phyloP scores from a whole-genome alignment of 2,113 vertebrate genomes.

The Larimichthys crocea region DNA sequence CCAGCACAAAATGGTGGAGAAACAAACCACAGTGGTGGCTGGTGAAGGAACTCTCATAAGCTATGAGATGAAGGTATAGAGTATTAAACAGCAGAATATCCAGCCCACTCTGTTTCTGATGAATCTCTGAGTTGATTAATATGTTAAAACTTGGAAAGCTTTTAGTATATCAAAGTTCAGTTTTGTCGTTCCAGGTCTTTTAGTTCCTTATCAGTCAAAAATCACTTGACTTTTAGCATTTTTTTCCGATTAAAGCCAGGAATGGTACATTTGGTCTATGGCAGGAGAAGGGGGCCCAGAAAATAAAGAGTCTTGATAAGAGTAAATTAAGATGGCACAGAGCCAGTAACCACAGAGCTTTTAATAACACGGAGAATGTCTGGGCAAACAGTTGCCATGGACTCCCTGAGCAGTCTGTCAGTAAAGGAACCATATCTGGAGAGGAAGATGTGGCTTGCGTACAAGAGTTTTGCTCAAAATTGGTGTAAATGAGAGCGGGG shows the following conservation, averaged over 20 bases:
- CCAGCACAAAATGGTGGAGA: constrained; percentile 10
- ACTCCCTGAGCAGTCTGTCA: constrained; percentile 44
- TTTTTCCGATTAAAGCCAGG: background rate
- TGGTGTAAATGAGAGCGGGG: constrained; percentile 30
- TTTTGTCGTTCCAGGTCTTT: background rate
- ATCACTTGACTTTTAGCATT: background rate
- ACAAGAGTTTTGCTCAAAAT: constrained; percentile 6
- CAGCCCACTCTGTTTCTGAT: background rate
- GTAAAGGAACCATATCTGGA: constrained; percentile 42
- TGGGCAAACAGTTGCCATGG: constrained; percentile 73
- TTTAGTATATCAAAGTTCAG: background rate
- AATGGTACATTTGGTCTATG: constrained; percentile 23
- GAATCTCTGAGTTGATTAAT: background rate
- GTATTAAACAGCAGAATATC: background rate
- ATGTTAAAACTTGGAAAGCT: constrained; percentile 1
- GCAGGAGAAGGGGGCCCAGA: constrained; percentile 37
- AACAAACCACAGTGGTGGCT: background rate
- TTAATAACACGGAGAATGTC: constrained; percentile 77
- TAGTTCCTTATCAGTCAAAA: background rate
- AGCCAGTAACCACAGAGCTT: constrained; percentile 70
- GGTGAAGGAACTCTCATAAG: background rate
- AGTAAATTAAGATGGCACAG: constrained; percentile 69
- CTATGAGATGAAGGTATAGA: background rate
- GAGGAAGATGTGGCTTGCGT: constrained; percentile 18
- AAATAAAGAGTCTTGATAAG: constrained; percentile 50